Base-by-base conservation (phyloP, 1,140 invertebrate genomes). In the Drosophila varians region DNA sequence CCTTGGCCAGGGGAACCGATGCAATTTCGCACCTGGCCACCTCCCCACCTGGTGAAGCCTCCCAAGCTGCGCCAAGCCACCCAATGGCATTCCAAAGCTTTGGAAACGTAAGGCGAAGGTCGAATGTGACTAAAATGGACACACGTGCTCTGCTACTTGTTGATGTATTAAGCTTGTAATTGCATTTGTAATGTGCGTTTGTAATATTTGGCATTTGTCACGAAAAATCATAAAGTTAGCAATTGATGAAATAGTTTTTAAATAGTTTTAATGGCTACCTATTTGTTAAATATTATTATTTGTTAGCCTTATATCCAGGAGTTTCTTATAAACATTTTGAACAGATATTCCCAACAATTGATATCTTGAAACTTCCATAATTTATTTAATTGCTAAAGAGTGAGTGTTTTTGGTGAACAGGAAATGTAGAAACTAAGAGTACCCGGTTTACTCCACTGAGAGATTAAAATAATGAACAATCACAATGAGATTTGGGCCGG, bases 21-120 rank as follows among this genome's bases (percentile, higher is more conserved):
- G 26, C 26, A 28, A 6, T 26, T 8, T 26, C 25, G 3, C 23
- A 25, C 23, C 4, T 0, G 26, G 3, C 8, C 26, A 28, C 26
- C n/a, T n/a, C 23, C 23, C 26, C 8, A 11, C 28, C 28, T 9
- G 8, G 8, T 31, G 2, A 11, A 11, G 9, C 28, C 28, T 6
- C 9, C n/a, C 16, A 34, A 14, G 6, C 18, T 36, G 8, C 12
- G 31, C n/a, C 31, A 11, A 21, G 4, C 8, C 12, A 12, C 6
- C 49, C 38, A 25, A 23, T 66, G 19, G 23, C 28, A 65, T 66
- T 66, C 43, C 60, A 66, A 51, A 66, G 58, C 43, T 64, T 31
- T 9, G 28, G 8, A 31, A 11, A 3, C 31, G 21, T 26, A 7
- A 12, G 19, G 8, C 16, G 21, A 51, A 64, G 45, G 58, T 51